phyloP scores from a whole-genome alignment of 2,113 vertebrate species.

The Catharus bicknelli region DNA sequence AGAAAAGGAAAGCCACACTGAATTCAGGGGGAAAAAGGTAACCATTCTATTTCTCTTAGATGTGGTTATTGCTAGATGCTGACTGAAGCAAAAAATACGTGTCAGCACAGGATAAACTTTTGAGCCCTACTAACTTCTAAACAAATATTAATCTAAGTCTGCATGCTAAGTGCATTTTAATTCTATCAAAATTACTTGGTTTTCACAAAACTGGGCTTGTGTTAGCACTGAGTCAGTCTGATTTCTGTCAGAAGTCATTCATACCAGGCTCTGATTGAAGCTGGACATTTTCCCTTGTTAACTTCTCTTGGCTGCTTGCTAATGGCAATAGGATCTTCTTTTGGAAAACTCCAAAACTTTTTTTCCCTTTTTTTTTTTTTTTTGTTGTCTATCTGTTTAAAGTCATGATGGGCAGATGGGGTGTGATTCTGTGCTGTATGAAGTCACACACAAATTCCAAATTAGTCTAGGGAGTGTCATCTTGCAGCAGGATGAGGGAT shows the following conservation, averaged over 20 bases:
- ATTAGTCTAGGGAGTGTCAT: not conserved
- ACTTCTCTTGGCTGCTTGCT: not conserved
- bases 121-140: not conserved
- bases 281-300: not conserved
- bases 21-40: not conserved
- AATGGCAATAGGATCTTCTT: not conserved
- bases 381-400: not conserved
- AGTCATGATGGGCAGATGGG: not conserved
- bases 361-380: too few species aligned
- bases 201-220: not conserved
- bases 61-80: not conserved
- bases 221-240: not conserved
- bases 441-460: not conserved
- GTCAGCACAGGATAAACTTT: not conserved
- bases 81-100: not conserved
- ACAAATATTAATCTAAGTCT: not conserved
- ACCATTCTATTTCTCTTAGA: not conserved
- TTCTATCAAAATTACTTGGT: not conserved
- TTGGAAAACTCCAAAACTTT: not conserved
- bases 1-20: not conserved
- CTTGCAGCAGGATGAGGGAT: not conserved
- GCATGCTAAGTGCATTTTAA: not conserved
- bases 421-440: not conserved
- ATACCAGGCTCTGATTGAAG: not conserved
- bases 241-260: conserved; percentile 2